These are phyloP conservation scores for Botia almorhae DNA, from an alignment of 2,797 vertebrate species.

Conservation along the genomic window DNA sequence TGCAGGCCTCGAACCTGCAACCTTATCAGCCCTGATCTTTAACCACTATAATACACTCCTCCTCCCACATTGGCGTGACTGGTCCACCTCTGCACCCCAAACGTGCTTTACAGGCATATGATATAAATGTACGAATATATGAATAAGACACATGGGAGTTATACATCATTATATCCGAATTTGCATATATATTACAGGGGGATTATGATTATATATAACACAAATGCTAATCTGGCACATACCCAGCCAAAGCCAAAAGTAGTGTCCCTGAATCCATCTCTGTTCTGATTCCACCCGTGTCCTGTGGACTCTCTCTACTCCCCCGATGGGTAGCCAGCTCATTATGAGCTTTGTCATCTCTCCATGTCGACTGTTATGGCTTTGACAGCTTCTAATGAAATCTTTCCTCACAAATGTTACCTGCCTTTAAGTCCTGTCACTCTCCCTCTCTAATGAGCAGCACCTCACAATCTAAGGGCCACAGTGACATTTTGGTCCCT, in stretches of 20 bases:
- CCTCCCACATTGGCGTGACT: neutral
- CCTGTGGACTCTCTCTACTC: conserved; percentile 7
- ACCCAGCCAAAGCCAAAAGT: neutral
- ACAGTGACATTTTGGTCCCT: conserved; percentile 72
- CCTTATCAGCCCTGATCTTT: neutral
- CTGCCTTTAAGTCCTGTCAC: conserved; percentile 64
- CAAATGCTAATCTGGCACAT: neutral
- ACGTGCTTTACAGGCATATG: neutral
- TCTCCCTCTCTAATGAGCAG: conserved; percentile 64
- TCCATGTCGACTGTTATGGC: conserved; percentile 63
- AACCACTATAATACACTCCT: neutral
- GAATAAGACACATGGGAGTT: neutral
- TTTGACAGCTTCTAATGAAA: conserved; percentile 64
- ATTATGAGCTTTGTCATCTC: conserved; percentile 63
- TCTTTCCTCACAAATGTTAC: conserved; percentile 56
- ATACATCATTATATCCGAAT: neutral
- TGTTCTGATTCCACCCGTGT: conserved; percentile 5
- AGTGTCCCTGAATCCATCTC: neutral
- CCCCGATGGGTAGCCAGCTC: conserved; percentile 49
- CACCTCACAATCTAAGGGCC: conserved; percentile 65
- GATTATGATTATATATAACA: neutral
- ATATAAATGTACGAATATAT: neutral
- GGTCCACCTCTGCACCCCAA: neutral
- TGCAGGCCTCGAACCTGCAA: neutral
- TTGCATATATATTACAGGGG: conserved; percentile 19